These are phyloP conservation scores for Deroplatys truncata DNA, from an alignment of 2,888 invertebrate species.

Conservation along the genomic window DNA sequence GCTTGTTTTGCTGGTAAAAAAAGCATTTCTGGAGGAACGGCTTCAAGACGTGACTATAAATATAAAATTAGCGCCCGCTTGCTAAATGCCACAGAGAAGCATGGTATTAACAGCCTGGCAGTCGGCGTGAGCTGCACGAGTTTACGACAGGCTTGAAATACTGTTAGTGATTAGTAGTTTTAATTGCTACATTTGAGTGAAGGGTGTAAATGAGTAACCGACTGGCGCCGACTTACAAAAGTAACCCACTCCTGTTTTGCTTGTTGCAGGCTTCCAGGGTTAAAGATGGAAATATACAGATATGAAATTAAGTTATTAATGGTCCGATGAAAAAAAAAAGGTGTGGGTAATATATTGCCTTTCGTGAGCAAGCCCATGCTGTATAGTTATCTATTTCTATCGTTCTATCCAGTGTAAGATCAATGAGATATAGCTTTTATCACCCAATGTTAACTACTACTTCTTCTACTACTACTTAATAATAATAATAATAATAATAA, in stretches of 20 bases:
- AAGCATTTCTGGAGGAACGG: too few relatives aligned
- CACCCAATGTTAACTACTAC: too few relatives aligned
- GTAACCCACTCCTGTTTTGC: neutral
- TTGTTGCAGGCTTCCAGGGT: neutral
- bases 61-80: neutral
- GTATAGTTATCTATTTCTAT: neutral
- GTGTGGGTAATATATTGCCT: neutral
- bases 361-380: neutral
- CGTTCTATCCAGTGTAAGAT: too few relatives aligned
- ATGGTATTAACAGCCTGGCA: neutral
- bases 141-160: neutral
- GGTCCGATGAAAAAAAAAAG: neutral
- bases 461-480: too few relatives aligned
- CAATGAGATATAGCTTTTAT: too few relatives aligned
- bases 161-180: neutral
- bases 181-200: neutral
- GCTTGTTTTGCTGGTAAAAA: too few relatives aligned
- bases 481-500: too few relatives aligned
- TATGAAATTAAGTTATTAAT: neutral
- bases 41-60: neutral
- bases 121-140: neutral
- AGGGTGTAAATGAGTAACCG: neutral
- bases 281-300: neutral
- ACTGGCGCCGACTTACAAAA: neutral
- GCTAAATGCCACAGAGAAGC: neutral